Base-by-base conservation (phyloP, 2,797 vertebrate genomes). In the Podarcis siculus region DNA sequence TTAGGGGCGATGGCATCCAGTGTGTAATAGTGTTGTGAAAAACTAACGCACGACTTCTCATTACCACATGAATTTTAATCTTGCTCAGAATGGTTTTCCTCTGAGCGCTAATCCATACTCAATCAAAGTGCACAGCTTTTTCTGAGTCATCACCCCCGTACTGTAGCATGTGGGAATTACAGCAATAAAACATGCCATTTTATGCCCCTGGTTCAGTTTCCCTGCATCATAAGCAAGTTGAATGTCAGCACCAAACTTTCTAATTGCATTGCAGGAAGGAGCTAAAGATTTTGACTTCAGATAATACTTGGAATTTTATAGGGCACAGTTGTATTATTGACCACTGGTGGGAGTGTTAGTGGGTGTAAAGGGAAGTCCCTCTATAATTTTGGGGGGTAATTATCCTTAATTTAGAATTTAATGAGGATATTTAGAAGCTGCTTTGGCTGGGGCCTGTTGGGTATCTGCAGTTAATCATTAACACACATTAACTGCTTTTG, bases 51-150 rank as follows among this genome's bases (percentile, higher is more conserved):
- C 2, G 39, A 71, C 61, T 85, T 93, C 32, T 88, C 27, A 25
- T 80, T 82, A 73, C 12, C 19, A 1, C 6, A 0, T 79, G 12
- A 80, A 86, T 87, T 93, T 69, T 35, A 37, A 10, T 88, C 49
- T 85, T 75, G 71, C 49, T 27, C 4, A 2, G 19, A 87, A 75
- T 21, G 71, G 3, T 27, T 87, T 83, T 90, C 0, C 17, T 86
- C 27, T 87, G 69, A 88, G 67, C 49, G 4, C 0, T 7, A 92
- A 73, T 61, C 79, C 15, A 2, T 23, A 71, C 9, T 66, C 49
- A 8, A 23, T 72, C 37, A 76, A 83, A 95, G 27, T 5, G 9
- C 9, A 89, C 81, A 1, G 8, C 71, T 82, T 87, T 85, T 88
- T 80, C 35, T 39, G 12, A 27, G 86, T 89, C 23, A 23, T 90